A percentile compares a stretch with the other conserved stretches of the same genome.
Evolutionary conservation across 2,888 invertebrate species (phyloP).

Genomic region (Phengaris arion): DNA sequence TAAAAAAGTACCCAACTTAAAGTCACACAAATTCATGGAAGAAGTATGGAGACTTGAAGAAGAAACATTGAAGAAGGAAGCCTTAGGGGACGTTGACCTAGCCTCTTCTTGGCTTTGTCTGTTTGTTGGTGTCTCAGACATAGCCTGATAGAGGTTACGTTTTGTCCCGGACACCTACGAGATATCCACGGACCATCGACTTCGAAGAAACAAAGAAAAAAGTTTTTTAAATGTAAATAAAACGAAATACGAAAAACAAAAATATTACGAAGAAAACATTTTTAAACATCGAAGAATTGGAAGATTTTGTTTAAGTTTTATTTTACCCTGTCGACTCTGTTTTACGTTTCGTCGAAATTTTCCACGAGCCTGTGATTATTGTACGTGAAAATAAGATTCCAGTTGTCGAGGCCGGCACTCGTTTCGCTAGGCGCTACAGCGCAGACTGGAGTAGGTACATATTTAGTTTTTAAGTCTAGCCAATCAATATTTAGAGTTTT

Average conservation of each 20-base stretch:
- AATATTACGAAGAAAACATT: neutral
- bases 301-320: neutral
- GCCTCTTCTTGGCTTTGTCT: conserved; percentile 82
- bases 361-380: neutral
- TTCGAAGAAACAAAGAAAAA: neutral
- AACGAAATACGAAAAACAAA: no score
- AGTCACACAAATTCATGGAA: neutral
- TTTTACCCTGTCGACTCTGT: neutral
- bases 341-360: neutral
- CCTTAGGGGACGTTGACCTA: conserved; percentile 66
- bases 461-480: neutral
- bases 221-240: neutral
- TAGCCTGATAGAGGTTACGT: conserved; percentile 81
- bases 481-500: no score
- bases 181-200: neutral
- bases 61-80: conserved; percentile 31
- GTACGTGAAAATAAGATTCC: neutral
- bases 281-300: neutral
- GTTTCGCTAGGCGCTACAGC: neutral
- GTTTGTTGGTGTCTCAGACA: conserved; percentile 72
- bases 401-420: neutral
- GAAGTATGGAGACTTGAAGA: conserved; percentile 20
- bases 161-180: conserved; percentile 54
- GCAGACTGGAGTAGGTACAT: neutral
- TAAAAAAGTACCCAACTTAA: neutral